Conservation (phyloP, 2,888 invertebrate species). For the Falcaria lacertinaria region DNA sequence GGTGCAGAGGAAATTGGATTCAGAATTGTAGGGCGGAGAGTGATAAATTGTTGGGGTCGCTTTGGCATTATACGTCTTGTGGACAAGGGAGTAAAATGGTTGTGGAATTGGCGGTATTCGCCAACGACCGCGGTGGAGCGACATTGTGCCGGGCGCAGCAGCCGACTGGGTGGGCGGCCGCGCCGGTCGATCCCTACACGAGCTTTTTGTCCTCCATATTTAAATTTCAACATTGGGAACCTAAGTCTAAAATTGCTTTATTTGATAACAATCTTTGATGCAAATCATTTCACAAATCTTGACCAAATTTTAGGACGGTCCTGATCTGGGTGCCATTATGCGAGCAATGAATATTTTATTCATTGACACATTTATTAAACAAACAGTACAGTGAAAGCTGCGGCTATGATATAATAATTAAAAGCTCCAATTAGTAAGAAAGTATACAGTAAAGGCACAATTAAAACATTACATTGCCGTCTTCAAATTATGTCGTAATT, state of each 20-base stretch:
- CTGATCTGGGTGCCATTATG: too few relatives aligned
- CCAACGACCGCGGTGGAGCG: constrained; percentile 63
- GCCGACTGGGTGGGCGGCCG: constrained; percentile 68
- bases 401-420: constrained; percentile 58
- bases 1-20: constrained; percentile 23
- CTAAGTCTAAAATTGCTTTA: constrained; percentile 26
- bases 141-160: constrained; percentile 52
- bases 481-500: constrained; percentile 74
- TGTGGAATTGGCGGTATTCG: constrained; percentile 78
- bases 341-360: neutral
- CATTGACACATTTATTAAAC: constrained; percentile 1
- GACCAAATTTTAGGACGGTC: too few relatives aligned
- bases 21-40: constrained; percentile 29
- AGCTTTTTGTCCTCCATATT: constrained; percentile 62
- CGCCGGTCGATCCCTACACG: constrained; percentile 52
- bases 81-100: constrained; percentile 48
- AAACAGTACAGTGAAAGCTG: neutral
- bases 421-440: constrained; percentile 56
- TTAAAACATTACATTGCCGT: constrained; percentile 73
- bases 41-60: constrained; percentile 25
- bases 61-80: constrained; percentile 47
- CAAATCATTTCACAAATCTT: neutral
- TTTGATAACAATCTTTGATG: neutral
- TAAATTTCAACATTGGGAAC: constrained; percentile 52
- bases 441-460: constrained; percentile 54